Percentiles rank a stretch among this genome's conserved stretches.
Evolutionary conservation across 1,140 invertebrate genomes (phyloP).

Genomic region (Diorhabda carinulata): DNA sequence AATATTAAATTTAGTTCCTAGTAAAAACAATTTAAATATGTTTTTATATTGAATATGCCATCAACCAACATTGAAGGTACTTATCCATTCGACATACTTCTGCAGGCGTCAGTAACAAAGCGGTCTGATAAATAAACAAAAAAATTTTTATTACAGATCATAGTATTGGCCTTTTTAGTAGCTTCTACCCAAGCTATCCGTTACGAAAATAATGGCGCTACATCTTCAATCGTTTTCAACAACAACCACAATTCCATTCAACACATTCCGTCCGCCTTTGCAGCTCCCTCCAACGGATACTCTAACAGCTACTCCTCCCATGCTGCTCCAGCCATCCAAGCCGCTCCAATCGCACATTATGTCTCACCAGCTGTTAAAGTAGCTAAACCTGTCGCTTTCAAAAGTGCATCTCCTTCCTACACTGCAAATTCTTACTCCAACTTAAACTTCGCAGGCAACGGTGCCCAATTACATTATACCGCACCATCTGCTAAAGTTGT

Average conservation of each 20-base stretch:
- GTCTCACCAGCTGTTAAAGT: conserved; percentile 28
- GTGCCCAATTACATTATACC: conserved; percentile 12
- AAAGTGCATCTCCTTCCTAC: conserved; percentile 34
- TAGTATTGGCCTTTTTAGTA: conserved; percentile 9
- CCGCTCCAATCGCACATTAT: conserved; percentile 21
- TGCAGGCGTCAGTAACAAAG: no score
- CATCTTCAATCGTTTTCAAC: conserved; percentile 23
- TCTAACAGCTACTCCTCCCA: conserved; percentile 24
- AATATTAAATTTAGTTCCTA: no score
- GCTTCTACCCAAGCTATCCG: conserved; percentile 14
- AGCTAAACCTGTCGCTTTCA: conserved; percentile 21
- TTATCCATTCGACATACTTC: no score
- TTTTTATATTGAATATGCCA: no score
- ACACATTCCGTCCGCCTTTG: conserved; percentile 46
- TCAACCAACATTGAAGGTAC: no score
- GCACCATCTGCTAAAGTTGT: conserved; percentile 19
- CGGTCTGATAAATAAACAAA: no score
- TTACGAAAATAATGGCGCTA: conserved; percentile 23
- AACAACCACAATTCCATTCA: conserved; percentile 39
- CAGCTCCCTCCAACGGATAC: conserved; percentile 6
- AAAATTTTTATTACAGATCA: background rate
- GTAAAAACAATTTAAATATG: no score
- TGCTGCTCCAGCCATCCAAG: conserved; percentile 15
- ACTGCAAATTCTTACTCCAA: conserved; percentile 13
- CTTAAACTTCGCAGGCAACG: background rate